Evolutionary conservation across 2,797 vertebrate species (phyloP), one percentile per base, ranked within the genome.

Genomic region (Typhlichthys eigenmanni): DNA sequence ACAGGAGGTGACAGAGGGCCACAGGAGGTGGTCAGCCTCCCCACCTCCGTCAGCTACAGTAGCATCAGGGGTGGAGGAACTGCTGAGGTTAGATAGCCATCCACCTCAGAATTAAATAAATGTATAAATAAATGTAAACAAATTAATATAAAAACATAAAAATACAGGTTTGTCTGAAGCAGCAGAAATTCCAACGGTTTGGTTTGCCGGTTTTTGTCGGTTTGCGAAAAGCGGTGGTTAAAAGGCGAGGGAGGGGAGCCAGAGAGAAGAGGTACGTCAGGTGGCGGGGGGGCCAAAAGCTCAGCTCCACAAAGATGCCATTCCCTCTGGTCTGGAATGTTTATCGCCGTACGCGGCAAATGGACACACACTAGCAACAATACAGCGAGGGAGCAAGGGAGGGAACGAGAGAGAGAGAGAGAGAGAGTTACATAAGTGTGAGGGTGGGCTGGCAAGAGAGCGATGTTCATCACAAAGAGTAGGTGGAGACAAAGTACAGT

Each of bases 281-380:
- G 13, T 19, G 12, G 19, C 32, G 32, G 38, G 32, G 34, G 54
- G 19, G 3, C 29, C 29, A 3, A n/a, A 48, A 69, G 66, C 63
- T 69, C 69, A 49, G 53, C 72, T 69, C 53, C 57, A 55, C 76
- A 69, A 82, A 84, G 19, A 24, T 74, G 76, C 74, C 73, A 73
- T 76, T 71, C 11, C 11, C 53, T 77, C 73, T 84, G 83, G 85
- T 84, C 85, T 84, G 78, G 71, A 64, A 60, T 79, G 81, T 82
- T 89, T 88, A 77, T 75, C 61, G 81, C 77, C 72, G 80, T 76
- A 85, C 68, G 72, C 89, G 84, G 65, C 79, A 89, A 87, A 90
- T 87, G 83, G 89, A 87, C 88, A 83, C 87, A 85, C 83, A 72
- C 69, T 65, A 69, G 76, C 67, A 79, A 84, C 77, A 85, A 83